A percentile compares a stretch with the other conserved stretches of the same genome.
Conservation (phyloP, 2,888 invertebrate genomes). For the Tinea semifulvella region DNA sequence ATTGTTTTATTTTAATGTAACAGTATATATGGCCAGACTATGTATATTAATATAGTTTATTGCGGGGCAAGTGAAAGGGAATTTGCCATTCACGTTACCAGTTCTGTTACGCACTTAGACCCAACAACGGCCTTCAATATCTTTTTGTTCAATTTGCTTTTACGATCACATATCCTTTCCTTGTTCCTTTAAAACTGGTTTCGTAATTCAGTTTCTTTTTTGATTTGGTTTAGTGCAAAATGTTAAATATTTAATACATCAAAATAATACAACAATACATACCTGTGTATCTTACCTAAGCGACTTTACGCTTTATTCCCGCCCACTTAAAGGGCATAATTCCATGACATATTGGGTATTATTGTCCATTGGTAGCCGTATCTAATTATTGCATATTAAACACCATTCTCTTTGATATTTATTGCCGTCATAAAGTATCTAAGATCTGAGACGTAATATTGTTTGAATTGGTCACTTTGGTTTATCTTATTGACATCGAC, state of each 20-base stretch:
- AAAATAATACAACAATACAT: neutral
- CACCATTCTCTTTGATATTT: conserved; percentile 11
- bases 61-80: conserved; percentile 5
- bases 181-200: neutral
- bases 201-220: neutral
- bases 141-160: neutral
- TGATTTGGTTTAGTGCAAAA: neutral
- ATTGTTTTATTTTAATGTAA: too few relatives aligned
- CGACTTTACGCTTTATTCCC: neutral
- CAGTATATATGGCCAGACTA: too few relatives aligned
- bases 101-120: neutral
- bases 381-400: conserved; percentile 11
- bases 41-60: neutral
- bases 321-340: neutral
- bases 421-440: conserved; percentile 7
- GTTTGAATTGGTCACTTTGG: neutral
- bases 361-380: conserved; percentile 7
- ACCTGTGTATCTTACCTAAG: neutral
- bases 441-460: neutral
- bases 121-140: neutral
- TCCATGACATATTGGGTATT: neutral
- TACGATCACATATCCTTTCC: neutral
- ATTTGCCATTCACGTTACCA: neutral
- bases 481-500: too few relatives aligned
- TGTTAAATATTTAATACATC: neutral